Percentiles rank a stretch among this genome's conserved stretches.
These are phyloP conservation scores for Caranx melampygus DNA, from an alignment of 2,113 vertebrate genomes.

Conservation along the genomic window DNA sequence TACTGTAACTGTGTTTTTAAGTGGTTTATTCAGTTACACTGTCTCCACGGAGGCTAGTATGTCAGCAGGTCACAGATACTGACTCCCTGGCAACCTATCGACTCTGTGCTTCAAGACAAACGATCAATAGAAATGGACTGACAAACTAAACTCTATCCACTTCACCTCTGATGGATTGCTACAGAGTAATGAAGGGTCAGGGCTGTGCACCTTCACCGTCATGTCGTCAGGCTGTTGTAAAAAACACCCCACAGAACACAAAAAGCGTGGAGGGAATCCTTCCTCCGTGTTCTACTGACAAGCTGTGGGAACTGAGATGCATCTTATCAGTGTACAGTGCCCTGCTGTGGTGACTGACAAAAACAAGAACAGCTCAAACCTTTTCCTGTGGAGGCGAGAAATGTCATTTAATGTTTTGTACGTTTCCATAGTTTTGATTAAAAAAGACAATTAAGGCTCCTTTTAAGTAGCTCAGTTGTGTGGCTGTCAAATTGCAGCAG, in stretches of 20 bases:
- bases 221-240: constrained; percentile 19
- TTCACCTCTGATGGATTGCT: constrained; percentile 59
- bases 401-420: background rate
- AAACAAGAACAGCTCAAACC: background rate
- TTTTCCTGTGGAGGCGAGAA: background rate
- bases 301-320: constrained; percentile 16
- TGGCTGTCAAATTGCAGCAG: no score
- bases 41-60: constrained; percentile 8
- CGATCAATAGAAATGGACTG: constrained; percentile 53
- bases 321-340: background rate
- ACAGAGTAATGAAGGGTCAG: constrained; percentile 15
- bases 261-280: constrained; percentile 30
- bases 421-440: no score
- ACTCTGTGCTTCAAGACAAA: constrained; percentile 18
- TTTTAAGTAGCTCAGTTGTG: no score
- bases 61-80: constrained; percentile 40
- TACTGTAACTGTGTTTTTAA: background rate
- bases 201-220: constrained; percentile 35
- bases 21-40: constrained; percentile 17
- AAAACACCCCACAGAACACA: background rate
- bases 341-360: background rate
- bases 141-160: constrained; percentile 59
- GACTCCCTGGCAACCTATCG: constrained; percentile 27
- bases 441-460: no score
- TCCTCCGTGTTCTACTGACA: constrained; percentile 10